These are phyloP conservation scores for Berghia stephanieae DNA, from an alignment of 1,140 invertebrate species.

Conservation along the genomic window DNA sequence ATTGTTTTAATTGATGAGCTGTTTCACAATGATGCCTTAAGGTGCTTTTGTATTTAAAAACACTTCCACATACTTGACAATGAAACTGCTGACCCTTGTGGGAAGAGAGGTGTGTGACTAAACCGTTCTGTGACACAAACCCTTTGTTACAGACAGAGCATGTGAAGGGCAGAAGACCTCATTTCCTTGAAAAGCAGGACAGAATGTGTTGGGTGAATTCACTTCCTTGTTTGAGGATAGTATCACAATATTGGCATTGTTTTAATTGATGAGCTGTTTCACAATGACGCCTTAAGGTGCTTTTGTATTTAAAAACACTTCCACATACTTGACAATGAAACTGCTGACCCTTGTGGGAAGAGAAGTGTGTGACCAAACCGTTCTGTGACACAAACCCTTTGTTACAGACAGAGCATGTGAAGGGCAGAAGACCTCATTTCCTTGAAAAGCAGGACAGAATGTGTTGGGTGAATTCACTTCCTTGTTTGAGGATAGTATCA, in stretches of 20 bases:
- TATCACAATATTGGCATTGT: slow-evolving; percentile 13
- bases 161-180: too few relatives aligned
- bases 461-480: slow-evolving; percentile 21
- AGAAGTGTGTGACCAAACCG: slow-evolving; percentile 18
- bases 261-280: slow-evolving; percentile 19
- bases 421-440: slow-evolving; percentile 14
- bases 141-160: slow-evolving; percentile 31
- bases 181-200: slow-evolving; percentile 16
- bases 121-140: slow-evolving; percentile 16
- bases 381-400: slow-evolving; percentile 25
- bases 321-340: slow-evolving; percentile 23
- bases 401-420: slow-evolving; percentile 25
- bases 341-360: slow-evolving; percentile 23
- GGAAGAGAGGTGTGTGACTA: slow-evolving; percentile 19
- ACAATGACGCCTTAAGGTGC: slow-evolving; percentile 20
- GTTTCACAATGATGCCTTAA: slow-evolving; percentile 17
- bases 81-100: slow-evolving; percentile 23
- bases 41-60: slow-evolving; percentile 29
- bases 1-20: slow-evolving; percentile 23
- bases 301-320: slow-evolving; percentile 27
- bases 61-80: slow-evolving; percentile 20
- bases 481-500: slow-evolving; percentile 17
- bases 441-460: slow-evolving; percentile 20
- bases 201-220: slow-evolving; percentile 16
- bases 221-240: too few relatives aligned